Evolutionary conservation across 2,113 vertebrate genomes (phyloP).

Genomic region (Clarias macrocephalus): DNA sequence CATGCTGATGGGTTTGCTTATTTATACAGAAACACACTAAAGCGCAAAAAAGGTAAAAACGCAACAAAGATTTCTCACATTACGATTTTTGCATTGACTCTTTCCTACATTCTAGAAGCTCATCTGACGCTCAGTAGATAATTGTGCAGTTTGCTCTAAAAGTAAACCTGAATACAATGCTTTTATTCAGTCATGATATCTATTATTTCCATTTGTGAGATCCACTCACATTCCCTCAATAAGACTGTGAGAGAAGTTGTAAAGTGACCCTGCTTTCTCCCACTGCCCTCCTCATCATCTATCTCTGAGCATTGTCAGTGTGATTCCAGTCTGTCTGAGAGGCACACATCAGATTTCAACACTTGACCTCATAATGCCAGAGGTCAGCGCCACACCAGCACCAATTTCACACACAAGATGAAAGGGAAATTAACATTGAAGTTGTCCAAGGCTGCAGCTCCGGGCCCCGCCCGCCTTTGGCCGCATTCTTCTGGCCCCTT

Average conservation of each 20-base stretch:
- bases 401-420: conserved; percentile 68
- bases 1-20: conserved; percentile 31
- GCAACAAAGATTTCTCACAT: neutral
- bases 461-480: conserved; percentile 40
- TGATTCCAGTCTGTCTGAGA: conserved; percentile 51
- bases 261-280: conserved; percentile 33
- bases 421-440: conserved; percentile 65
- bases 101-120: neutral
- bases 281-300: conserved; percentile 37
- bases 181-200: neutral
- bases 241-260: conserved; percentile 36
- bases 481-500: conserved; percentile 40
- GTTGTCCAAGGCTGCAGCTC: conserved; percentile 52
- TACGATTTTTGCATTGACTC: neutral
- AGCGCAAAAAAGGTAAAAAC: neutral
- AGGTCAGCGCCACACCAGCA: conserved; percentile 60
- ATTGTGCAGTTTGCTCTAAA: neutral
- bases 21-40: conserved; percentile 16
- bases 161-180: neutral
- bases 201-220: conserved; percentile 13
- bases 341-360: conserved; percentile 61
- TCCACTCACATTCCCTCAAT: neutral
- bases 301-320: conserved; percentile 46
- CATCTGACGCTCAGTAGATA: neutral
- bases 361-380: conserved; percentile 65